Evolutionary conservation across 2,888 invertebrate genomes (phyloP).

Genomic region (Tetropium fuscum): DNA sequence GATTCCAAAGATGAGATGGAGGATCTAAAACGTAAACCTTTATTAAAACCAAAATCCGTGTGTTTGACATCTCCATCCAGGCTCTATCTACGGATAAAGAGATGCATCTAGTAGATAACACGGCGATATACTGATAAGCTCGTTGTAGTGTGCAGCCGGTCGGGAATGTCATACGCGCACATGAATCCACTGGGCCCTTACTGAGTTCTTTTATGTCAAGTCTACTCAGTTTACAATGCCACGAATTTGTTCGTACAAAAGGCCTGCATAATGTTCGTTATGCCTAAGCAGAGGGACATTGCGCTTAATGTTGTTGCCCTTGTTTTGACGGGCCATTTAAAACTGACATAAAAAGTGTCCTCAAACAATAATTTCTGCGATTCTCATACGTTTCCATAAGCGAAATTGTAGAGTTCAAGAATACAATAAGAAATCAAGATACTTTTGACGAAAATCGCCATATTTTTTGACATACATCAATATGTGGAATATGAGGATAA

Average conservation of each 20-base stretch:
- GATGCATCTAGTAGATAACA: conserved; percentile 62
- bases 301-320: conserved; percentile 26
- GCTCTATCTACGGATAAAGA: conserved; percentile 62
- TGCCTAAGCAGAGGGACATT: conserved; percentile 40
- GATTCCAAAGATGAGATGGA: conserved; percentile 32
- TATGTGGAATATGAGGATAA: no score
- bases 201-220: conserved; percentile 57
- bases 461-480: no score
- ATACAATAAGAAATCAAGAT: no score
- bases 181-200: conserved; percentile 34
- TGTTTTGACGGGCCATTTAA: conserved; percentile 4
- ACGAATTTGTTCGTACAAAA: conserved; percentile 55
- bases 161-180: conserved; percentile 33
- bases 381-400: no score
- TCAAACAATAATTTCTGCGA: no score
- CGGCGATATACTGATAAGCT: conserved; percentile 57
- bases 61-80: conserved; percentile 65
- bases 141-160: conserved; percentile 53
- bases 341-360: background rate
- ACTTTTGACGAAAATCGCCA: no score
- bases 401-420: no score
- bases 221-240: conserved; percentile 54
- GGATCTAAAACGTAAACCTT: conserved; percentile 29
- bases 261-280: conserved; percentile 47
- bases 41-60: conserved; percentile 49